Evolutionary conservation across 53 echinoderm and acorn worm species (phyloP), one percentile per base, ranked within the genome.

Genomic region (Echinometra lucunter): DNA sequence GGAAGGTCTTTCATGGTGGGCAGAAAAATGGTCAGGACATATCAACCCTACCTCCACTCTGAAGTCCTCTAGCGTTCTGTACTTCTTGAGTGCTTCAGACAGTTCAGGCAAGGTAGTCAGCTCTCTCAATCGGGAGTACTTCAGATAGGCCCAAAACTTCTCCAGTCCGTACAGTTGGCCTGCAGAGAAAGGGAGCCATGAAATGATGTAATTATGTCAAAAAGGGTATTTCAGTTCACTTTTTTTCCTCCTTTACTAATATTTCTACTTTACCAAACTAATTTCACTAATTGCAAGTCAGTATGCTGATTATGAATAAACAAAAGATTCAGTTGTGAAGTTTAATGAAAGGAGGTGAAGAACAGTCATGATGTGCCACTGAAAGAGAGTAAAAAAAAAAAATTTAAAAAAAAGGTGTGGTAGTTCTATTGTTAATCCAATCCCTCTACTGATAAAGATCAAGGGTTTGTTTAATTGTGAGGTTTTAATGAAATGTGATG

Each of bases 121-220:
- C 44, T 96, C 95, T 95, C 91, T 96, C 88, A 89, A 92, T 0
- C 96, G 96, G 40, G 98, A 97, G 78, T 99, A 99, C 94, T 97
- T 98, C 74, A 99, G 89, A 92, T 96, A 99, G 16, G 99, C 99
- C 99, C 99, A 99, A 95, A 99, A 99, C 94, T 99, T 99, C 92
- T 99, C 99, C 88, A 99, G 92, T 23, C 99, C 99, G 83, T 99
- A 98, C 72, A 99, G 95, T 95, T 99, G 98, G 66, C 98, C 99
- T 99, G 94, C 38, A 57, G 37, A 49, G 69, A 72, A 66, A 89
- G n/a, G 28, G 57, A 55, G 38, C 23, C 23, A 45, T 83, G 91
- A 35, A 27, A 57, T 17, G 23, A 90, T 1, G 58, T 32, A 42
- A 82, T 27, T 25, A 82, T 32, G 44, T 25, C 7, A 44, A 42